These are phyloP conservation scores for Myotis yumanensis DNA, from an alignment of 2,113 vertebrate genomes.

Conservation along the genomic window DNA sequence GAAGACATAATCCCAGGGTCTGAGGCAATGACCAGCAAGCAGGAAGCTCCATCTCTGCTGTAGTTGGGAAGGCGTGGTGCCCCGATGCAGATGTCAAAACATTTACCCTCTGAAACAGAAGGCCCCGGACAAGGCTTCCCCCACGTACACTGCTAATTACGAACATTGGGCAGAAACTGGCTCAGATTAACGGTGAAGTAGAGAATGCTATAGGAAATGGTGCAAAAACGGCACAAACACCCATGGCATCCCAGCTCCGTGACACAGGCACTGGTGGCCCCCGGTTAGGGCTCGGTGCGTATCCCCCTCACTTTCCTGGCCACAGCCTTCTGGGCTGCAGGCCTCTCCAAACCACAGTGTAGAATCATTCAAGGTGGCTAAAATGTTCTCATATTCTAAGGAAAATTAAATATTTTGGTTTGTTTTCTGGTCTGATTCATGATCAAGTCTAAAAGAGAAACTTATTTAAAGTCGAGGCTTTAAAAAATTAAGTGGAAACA, in stretches of 20 bases:
- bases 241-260: accelerated
- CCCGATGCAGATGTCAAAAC: background rate
- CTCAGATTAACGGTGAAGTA: accelerated
- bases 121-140: background rate
- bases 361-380: accelerated
- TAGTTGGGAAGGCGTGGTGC: background rate
- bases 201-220: background rate
- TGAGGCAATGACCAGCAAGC: background rate
- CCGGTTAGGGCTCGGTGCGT: accelerated
- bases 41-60: background rate
- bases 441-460: background rate
- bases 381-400: background rate
- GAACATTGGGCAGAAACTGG: background rate
- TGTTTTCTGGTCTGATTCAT: background rate
- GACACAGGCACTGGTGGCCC: accelerated
- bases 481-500: background rate
- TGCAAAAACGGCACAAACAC: background rate
- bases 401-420: background rate
- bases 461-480: background rate
- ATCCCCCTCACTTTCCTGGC: background rate
- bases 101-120: background rate
- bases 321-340: accelerated
- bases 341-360: background rate
- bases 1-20: background rate
- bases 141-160: background rate